Base-by-base conservation (phyloP, 2,113 vertebrate species). In the Numenius arquata region DNA sequence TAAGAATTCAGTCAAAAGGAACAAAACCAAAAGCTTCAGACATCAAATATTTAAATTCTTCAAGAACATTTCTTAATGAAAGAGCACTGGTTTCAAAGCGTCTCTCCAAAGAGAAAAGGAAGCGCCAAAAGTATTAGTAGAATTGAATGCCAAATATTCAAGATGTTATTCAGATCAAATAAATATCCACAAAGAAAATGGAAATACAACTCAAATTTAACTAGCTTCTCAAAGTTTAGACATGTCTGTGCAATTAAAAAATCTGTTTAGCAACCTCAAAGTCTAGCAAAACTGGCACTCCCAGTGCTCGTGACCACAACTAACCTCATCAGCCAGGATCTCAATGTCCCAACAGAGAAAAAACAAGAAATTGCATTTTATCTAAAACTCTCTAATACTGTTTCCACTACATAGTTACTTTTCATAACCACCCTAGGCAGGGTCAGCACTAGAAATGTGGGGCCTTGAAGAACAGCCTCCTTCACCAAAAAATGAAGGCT, bases 281-380 rank as follows among this genome's bases (percentile, higher is more conserved):
- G 70, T 72, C 85, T 74, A 92, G 91, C 47, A 94, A 74, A 87
- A 89, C 76, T 91, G 80, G 66, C 77, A 87, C 80, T 95, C 80
- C 77, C 81, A 75, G 61, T 61, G 36, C 73, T 65, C 10, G 2
- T 90, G 86, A 89, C 89, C 89, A 93, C 50, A 95, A 74, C 41
- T 73, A 90, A 90, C 59, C 83, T 86, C 89, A 89, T 78, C 66
- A 91, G 65, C 26, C 61, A 78, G 67, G 87, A 92, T 91, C 86
- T 94, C n/a, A 91, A 95, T 89, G 89, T 92, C 78, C 84, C 61
- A 87, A 68, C 18, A 87, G 1, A 8, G 56, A 75, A 36, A 89
- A 88, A 92, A 56, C 32, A 95, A 85, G 18, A 92, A 89, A 87
- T 27, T 67, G 74, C 9, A 40, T 71, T 86, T 89, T 76, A 73